Percentiles rank a stretch among this genome's conserved stretches.
These are phyloP conservation scores for Lota lota DNA, from an alignment of 2,113 vertebrate genomes.

Conservation along the genomic window DNA sequence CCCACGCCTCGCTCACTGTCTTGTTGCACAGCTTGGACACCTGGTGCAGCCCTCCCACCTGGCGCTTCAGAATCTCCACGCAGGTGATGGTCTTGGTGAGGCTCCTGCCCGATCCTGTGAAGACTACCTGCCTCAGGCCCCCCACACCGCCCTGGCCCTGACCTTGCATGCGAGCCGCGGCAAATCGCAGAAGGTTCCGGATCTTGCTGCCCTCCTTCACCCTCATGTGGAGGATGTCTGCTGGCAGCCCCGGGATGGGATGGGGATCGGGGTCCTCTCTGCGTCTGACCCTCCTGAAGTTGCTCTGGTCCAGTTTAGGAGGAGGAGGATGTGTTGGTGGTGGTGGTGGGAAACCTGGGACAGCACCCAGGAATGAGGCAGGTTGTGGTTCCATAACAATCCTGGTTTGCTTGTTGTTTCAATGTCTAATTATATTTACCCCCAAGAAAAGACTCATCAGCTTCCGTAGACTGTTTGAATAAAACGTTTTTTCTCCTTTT, in stretches of 20 bases:
- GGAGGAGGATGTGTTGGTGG: conserved; percentile 18
- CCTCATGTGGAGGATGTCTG: conserved; percentile 81
- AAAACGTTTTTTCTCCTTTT: background rate
- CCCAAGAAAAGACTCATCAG: background rate
- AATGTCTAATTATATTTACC: background rate
- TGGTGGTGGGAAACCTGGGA: background rate
- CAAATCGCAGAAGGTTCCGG: conserved; percentile 86
- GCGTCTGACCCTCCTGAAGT: conserved; percentile 80
- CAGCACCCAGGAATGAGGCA: conserved; percentile 5
- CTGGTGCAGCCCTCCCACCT: conserved; percentile 85
- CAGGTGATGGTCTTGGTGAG: conserved; percentile 94
- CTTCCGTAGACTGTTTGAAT: background rate
- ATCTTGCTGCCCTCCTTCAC: conserved; percentile 95
- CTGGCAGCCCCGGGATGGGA: conserved; percentile 77
- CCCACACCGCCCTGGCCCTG: conserved; percentile 39
- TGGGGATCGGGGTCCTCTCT: conserved; percentile 71
- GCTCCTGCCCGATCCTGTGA: conserved; percentile 84
- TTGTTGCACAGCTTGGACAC: conserved; percentile 85
- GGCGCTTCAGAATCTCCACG: conserved; percentile 89
- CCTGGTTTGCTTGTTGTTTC: background rate
- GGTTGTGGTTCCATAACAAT: conserved; percentile 32
- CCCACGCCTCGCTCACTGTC: conserved; percentile 82
- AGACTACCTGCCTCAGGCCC: conserved; percentile 79
- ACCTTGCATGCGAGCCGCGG: conserved; percentile 78
- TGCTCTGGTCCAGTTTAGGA: conserved; percentile 65